phyloP scores from a whole-genome alignment of 2,797 vertebrate species.

The Morus bassanus region DNA sequence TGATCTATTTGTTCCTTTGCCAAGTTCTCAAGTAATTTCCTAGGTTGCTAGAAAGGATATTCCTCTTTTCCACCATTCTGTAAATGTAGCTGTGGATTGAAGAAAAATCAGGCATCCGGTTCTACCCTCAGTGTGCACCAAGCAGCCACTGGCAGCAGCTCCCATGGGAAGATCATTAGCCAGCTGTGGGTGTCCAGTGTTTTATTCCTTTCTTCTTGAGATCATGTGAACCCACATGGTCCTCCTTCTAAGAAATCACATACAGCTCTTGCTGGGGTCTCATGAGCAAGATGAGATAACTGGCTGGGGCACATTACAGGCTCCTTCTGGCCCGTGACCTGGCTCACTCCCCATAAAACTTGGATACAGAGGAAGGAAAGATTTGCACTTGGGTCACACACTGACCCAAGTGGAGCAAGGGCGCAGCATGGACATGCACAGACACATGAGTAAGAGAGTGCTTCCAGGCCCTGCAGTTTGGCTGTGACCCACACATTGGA shows the following conservation, averaged over 20 bases:
- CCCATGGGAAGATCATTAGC: neutral
- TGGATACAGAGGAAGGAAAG: neutral
- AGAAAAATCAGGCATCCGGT: neutral
- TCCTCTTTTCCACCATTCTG: neutral
- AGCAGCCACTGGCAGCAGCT: neutral
- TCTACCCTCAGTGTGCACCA: neutral
- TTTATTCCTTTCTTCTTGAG: neutral
- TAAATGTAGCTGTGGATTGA: neutral
- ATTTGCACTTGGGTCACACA: neutral
- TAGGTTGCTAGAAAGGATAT: neutral
- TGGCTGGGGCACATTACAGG: neutral
- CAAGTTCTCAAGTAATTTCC: neutral
- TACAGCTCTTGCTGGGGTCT: neutral
- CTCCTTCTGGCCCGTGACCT: neutral
- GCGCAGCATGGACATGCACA: neutral
- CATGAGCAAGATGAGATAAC: neutral
- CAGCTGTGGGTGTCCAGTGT: neutral
- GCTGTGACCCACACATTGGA: rapidly evolving
- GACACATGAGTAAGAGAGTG: rapidly evolving
- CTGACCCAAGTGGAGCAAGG: neutral
- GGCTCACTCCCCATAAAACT: neutral
- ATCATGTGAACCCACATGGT: neutral
- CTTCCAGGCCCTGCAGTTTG: neutral
- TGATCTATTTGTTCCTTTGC: neutral
- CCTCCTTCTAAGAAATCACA: neutral